Evolutionary conservation across 2,113 vertebrate species (phyloP).

Genomic region (Sinocyclocheilus rhinocerous): DNA sequence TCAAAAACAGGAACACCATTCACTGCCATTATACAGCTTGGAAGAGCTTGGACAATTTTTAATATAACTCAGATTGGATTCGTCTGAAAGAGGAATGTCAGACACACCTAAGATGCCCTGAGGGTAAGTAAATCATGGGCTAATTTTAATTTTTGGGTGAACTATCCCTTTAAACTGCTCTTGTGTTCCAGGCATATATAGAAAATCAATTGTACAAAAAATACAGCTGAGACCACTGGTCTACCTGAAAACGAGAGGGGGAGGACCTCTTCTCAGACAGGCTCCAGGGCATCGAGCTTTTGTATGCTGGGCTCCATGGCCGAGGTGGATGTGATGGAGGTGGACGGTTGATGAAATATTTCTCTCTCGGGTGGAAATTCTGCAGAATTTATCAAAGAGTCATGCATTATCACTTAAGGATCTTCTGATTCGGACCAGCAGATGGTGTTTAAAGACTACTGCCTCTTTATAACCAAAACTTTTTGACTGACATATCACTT

Average conservation of each 20-base stretch:
- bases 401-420: neutral
- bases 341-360: constrained; percentile 68
- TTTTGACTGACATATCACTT: neutral
- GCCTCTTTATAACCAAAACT: neutral
- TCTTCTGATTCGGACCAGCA: constrained; percentile 46
- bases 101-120: too few species aligned
- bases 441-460: constrained; percentile 48
- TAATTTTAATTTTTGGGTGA: too few species aligned
- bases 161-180: too few species aligned
- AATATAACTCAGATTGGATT: too few species aligned
- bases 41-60: too few species aligned
- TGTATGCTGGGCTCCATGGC: constrained; percentile 77
- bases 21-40: too few species aligned
- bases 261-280: constrained; percentile 78
- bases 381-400: constrained; percentile 47
- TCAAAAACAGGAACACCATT: too few species aligned
- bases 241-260: constrained; percentile 81
- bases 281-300: constrained; percentile 71
- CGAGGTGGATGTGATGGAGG: constrained; percentile 73
- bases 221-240: neutral
- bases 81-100: too few species aligned
- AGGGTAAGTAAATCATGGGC: too few species aligned
- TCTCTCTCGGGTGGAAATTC: constrained; percentile 69
- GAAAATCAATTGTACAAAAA: constrained; percentile 13
- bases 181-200: neutral